Conservation (phyloP, 2,888 invertebrate species). For the Eurytoma californica region DNA sequence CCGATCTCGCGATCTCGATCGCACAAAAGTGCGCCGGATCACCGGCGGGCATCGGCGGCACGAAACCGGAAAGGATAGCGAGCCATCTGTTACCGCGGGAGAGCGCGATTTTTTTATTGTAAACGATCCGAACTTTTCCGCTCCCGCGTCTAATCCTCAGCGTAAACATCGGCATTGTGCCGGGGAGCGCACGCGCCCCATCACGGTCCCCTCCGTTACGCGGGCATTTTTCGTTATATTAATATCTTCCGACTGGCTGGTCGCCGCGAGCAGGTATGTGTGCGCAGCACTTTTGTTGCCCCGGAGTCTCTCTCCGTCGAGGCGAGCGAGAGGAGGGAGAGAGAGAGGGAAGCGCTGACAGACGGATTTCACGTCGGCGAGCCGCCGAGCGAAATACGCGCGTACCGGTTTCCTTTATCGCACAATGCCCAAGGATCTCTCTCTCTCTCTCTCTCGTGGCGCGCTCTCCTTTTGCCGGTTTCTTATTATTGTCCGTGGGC, state of each 20-base stretch:
- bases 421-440: conserved; percentile 64
- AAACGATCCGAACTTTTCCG: conserved; percentile 37
- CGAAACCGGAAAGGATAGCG: conserved; percentile 47
- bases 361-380: conserved; percentile 53
- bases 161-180: conserved; percentile 74
- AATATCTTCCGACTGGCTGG: conserved; percentile 75
- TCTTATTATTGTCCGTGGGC: conserved; percentile 43
- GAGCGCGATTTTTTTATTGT: conserved; percentile 48
- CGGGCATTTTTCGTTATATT: conserved; percentile 72
- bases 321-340: conserved; percentile 36
- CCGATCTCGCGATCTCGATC: conserved; percentile 24
- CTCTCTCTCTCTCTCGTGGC: background rate
- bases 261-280: conserved; percentile 55
- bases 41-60: conserved; percentile 29
- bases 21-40: conserved; percentile 9
- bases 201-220: background rate
- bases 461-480: conserved; percentile 38
- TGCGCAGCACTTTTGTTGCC: conserved; percentile 68
- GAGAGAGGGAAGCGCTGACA: conserved; percentile 60
- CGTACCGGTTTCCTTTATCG: conserved; percentile 66
- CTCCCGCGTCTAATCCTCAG: conserved; percentile 67
- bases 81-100: conserved; percentile 44
- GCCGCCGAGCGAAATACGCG: conserved; percentile 53
- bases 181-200: conserved; percentile 58
- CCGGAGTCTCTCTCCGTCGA: conserved; percentile 41